A percentile compares a stretch with the other conserved stretches of the same genome.
Evolutionary conservation across 2,113 vertebrate genomes (phyloP).

Genomic region (Nycticryphes semicollaris): DNA sequence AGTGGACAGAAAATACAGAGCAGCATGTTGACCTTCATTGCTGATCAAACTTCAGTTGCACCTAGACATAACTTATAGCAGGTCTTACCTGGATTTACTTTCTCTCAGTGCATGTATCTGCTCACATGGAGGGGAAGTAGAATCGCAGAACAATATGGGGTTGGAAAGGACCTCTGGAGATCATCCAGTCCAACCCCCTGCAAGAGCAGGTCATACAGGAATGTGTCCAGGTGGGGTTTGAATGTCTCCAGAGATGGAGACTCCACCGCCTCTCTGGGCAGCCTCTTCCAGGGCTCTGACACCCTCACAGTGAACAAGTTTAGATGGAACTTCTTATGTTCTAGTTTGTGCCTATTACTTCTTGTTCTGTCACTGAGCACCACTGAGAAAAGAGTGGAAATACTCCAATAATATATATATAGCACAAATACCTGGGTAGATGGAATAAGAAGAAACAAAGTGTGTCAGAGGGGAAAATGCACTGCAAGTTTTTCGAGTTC

Average conservation of each 20-base stretch:
- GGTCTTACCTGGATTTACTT: constrained; percentile 32
- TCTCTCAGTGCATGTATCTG: background rate
- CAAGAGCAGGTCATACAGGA: too few species aligned
- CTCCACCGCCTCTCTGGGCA: too few species aligned
- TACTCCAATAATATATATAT: background rate
- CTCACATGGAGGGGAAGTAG: background rate
- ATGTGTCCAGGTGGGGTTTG: too few species aligned
- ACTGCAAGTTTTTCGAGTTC: background rate
- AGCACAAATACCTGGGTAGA: background rate
- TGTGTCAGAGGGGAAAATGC: background rate
- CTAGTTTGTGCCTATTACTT: too few species aligned
- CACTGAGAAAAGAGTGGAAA: background rate
- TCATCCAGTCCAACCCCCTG: too few species aligned
- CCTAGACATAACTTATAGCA: background rate
- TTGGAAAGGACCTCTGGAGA: too few species aligned
- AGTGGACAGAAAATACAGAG: constrained; percentile 21
- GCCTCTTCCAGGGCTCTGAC: too few species aligned
- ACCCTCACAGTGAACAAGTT: too few species aligned
- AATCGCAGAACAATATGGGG: too few species aligned
- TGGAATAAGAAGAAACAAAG: background rate
- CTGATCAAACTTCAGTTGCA: constrained; percentile 27
- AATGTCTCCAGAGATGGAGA: too few species aligned
- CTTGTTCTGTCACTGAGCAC: too few species aligned
- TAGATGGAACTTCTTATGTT: too few species aligned
- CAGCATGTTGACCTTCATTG: background rate